Conservation (phyloP, 1,140 invertebrate genomes). For the Drosophila tsacasi region DNA sequence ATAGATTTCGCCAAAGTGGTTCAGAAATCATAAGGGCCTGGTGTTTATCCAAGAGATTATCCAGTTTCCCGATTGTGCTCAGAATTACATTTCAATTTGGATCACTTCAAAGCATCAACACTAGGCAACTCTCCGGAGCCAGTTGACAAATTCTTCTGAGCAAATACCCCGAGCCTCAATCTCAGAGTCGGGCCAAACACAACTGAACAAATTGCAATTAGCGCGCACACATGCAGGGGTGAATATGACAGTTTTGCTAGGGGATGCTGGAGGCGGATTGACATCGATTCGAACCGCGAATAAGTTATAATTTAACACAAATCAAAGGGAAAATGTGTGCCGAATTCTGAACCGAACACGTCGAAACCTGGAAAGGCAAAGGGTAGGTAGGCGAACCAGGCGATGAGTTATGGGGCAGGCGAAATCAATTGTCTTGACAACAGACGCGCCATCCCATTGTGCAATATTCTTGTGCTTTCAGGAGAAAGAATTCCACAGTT, state of each 20-base stretch:
- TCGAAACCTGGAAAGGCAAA: slow-evolving; percentile 7
- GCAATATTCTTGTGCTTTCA: slow-evolving; percentile 48
- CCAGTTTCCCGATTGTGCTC: slow-evolving; percentile 18
- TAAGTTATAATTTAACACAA: slow-evolving; percentile 66
- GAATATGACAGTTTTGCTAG: slow-evolving; percentile 46
- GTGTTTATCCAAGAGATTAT: slow-evolving; percentile 52
- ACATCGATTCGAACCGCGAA: slow-evolving; percentile 11
- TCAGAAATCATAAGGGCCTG: background rate
- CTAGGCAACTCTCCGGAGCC: slow-evolving; percentile 10
- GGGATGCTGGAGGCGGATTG: slow-evolving; percentile 21
- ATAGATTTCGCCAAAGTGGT: slow-evolving; percentile 36
- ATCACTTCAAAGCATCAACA: slow-evolving; percentile 39
- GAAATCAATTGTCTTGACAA: slow-evolving; percentile 78
- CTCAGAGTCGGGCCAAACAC: slow-evolving; percentile 28
- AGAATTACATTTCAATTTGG: slow-evolving; percentile 59
- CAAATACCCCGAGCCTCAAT: slow-evolving; percentile 53
- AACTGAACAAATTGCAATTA: slow-evolving; percentile 68
- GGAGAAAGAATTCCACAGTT: slow-evolving; percentile 21
- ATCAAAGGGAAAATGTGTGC: slow-evolving; percentile 58
- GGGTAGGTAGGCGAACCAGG: slow-evolving; percentile 11
- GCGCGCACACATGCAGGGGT: slow-evolving; percentile 34
- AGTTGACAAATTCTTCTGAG: slow-evolving; percentile 53
- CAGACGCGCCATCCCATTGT: slow-evolving; percentile 56
- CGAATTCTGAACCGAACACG: slow-evolving; percentile 40
- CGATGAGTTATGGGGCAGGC: slow-evolving; percentile 34